Conservation (phyloP, 2,113 vertebrate genomes). For the Dermatemys mawii region DNA sequence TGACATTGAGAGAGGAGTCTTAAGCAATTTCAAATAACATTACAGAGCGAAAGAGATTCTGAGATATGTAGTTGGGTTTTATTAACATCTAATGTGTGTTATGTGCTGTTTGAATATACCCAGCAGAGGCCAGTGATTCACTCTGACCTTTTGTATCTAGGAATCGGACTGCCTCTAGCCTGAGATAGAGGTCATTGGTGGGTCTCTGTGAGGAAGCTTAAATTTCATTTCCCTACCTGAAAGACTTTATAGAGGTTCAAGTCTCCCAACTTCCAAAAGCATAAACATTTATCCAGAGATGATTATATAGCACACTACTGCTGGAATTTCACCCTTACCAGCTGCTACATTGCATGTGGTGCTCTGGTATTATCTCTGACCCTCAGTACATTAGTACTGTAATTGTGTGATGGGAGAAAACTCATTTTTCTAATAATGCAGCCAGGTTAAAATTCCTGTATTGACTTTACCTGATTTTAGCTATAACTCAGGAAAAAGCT, state of each 20-base stretch:
- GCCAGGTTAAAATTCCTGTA: background rate
- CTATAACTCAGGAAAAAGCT: background rate
- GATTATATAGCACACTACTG: conserved; percentile 62
- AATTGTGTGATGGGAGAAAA: background rate
- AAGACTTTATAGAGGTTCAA: conserved; percentile 41
- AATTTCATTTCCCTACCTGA: conserved; percentile 31
- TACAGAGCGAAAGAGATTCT: background rate
- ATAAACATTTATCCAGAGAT: conserved; percentile 72
- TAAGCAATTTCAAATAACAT: background rate
- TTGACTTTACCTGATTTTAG: background rate
- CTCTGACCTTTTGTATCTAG: background rate
- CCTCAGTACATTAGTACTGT: background rate
- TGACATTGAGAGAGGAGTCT: background rate
- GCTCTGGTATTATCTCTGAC: background rate
- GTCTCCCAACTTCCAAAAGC: conserved; percentile 58
- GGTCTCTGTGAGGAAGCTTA: conserved; percentile 40
- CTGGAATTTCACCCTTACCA: conserved; percentile 70
- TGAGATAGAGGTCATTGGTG: conserved; percentile 15
- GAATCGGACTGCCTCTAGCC: background rate
- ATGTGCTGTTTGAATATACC: background rate
- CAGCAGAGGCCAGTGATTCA: background rate
- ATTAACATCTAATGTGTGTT: background rate
- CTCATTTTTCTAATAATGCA: background rate
- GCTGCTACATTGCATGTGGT: conserved; percentile 50
- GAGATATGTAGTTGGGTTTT: background rate